Base-by-base conservation (phyloP, 2,888 invertebrate genomes). In the Melangyna quadrimaculata region DNA sequence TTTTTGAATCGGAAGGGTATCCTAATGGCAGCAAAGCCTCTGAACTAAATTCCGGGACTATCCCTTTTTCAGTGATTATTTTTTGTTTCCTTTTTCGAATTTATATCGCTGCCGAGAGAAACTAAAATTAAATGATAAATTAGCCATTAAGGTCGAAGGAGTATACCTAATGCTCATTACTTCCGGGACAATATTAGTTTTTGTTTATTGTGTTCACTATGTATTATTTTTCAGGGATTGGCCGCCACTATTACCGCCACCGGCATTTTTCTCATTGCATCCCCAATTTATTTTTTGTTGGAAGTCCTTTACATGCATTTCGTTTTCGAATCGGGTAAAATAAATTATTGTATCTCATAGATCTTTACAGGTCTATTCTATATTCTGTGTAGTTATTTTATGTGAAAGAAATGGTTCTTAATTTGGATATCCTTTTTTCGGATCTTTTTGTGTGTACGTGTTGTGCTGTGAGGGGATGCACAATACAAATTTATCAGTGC, bases 161-260 rank as follows among this genome's bases (percentile, higher is more conserved):
- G 51, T 51, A n/a, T n/a, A n/a, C n/a, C n/a, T n/a, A 73, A 81
- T 48, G 80, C 86, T 86, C 77, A 86, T 86, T 86, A 86, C 81
- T 81, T 86, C 86, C 86, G 86, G 86, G 73, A 86, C 86, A 81
- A 74, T 78, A 83, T 69, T 83, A 78, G 82, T 78, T 83, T 82
- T 73, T 69, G 63, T 79, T 78, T 73, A 57, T 70, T 79, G 65
- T 51, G 45, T 37, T 29, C 35, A 43, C 14, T 32, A n/a, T n/a
- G n/a, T n/a, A 27, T 37, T 45, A 61, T 74, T 57, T 75, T 73
- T 40, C 35, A 22, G 45, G 75, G 71, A 71, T 63, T 65, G 59
- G 72, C 67, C 24, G 22, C 19, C 32, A 32, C 55, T 7, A 45
- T 17, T 19, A 5, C 22, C 22, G 53, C 57, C 59, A 40, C 48